Conservation (phyloP, 2,888 invertebrate genomes). For the Leuctra nigra region DNA sequence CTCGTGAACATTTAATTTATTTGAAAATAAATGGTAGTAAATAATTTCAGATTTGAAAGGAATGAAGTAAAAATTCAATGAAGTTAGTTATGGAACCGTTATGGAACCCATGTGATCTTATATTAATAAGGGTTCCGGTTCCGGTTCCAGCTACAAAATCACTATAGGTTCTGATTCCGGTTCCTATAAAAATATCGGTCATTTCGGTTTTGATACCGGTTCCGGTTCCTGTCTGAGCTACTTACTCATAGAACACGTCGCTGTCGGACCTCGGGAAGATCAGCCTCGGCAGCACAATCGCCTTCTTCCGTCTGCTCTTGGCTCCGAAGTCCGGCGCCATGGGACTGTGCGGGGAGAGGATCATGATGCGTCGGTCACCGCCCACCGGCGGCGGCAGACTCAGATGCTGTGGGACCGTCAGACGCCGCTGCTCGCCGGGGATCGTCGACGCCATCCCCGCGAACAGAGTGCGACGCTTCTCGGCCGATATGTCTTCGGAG, state of each 20-base stretch:
- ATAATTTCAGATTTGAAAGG: too few relatives aligned
- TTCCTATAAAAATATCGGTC: too few relatives aligned
- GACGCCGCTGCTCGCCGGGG: conserved; percentile 49
- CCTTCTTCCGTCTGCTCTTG: conserved; percentile 60
- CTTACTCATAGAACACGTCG: conserved; percentile 57
- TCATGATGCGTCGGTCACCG: conserved; percentile 57
- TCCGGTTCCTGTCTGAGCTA: conserved; percentile 34
- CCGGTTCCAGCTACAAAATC: too few relatives aligned
- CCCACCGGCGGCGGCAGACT: conserved; percentile 59
- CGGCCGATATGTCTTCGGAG: conserved; percentile 46
- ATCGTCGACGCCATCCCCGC: conserved; percentile 37
- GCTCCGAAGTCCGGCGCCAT: conserved; percentile 58
- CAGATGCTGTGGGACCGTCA: conserved; percentile 54
- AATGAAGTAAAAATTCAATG: too few relatives aligned
- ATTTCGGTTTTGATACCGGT: too few relatives aligned
- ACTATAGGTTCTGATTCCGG: too few relatives aligned
- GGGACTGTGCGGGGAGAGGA: conserved; percentile 73
- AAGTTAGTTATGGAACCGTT: too few relatives aligned
- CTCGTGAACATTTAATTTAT: too few relatives aligned
- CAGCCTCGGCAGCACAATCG: conserved; percentile 65
- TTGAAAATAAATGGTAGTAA: too few relatives aligned
- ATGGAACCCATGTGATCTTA: too few relatives aligned
- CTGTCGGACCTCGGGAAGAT: conserved; percentile 70
- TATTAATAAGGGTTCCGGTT: too few relatives aligned
- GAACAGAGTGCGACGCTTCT: conserved; percentile 59